A percentile compares a stretch with the other conserved stretches of the same genome.
Conservation (phyloP, 1,140 invertebrate species). For the Drosophila novamexicana region DNA sequence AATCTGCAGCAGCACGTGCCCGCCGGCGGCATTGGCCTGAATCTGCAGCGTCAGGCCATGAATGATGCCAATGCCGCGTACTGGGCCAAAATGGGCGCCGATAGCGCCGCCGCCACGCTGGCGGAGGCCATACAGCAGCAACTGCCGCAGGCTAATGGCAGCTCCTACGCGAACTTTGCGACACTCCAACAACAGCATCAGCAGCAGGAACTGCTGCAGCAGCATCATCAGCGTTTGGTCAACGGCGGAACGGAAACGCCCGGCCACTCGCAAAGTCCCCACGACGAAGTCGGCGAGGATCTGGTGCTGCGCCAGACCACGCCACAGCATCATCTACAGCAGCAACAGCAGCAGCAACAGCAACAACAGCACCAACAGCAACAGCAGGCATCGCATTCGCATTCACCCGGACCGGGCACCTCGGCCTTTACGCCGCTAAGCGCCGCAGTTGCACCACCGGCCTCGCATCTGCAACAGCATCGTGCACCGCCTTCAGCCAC, state of each 20-base stretch:
- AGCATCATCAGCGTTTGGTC: slow-evolving; percentile 62
- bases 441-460: slow-evolving; percentile 90
- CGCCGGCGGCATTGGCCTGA: slow-evolving; percentile 86
- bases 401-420: slow-evolving; percentile 85
- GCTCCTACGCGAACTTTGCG: slow-evolving; percentile 88
- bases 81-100: slow-evolving; percentile 91
- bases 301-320: slow-evolving; percentile 73
- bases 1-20: slow-evolving; percentile 75
- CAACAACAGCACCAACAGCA: slow-evolving; percentile 86
- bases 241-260: slow-evolving; percentile 61
- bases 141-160: slow-evolving; percentile 90
- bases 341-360: slow-evolving; percentile 84
- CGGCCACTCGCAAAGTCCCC: slow-evolving; percentile 77
- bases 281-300: slow-evolving; percentile 86
- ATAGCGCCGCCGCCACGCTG: slow-evolving; percentile 85
- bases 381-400: slow-evolving; percentile 73
- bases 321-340: slow-evolving; percentile 84
- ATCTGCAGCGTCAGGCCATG: slow-evolving; percentile 85
- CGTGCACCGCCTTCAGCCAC: slow-evolving; percentile 85
- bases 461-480: slow-evolving; percentile 87
- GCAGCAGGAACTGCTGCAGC: slow-evolving; percentile 64
- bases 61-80: slow-evolving; percentile 85
- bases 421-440: slow-evolving; percentile 93
- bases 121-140: slow-evolving; percentile 86
- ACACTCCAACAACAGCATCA: slow-evolving; percentile 85